phyloP scores from a whole-genome alignment of 2,797 vertebrate genomes.

The Decapterus maruadsi region DNA sequence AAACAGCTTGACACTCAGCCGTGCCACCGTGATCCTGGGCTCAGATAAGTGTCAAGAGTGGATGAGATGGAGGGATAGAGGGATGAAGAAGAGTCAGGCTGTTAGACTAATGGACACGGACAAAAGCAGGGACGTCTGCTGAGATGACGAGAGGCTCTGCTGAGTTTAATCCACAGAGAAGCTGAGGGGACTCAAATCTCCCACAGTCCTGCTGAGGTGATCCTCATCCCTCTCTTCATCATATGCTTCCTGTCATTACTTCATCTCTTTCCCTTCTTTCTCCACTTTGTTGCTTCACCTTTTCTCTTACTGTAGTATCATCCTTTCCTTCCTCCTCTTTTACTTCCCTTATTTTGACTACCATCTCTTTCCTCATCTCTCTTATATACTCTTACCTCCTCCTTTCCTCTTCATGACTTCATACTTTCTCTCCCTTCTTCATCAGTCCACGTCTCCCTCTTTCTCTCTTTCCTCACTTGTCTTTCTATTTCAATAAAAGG shows the following conservation, averaged over 20 bases:
- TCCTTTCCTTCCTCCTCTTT: neutral
- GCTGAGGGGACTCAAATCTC: slow-evolving; percentile 22
- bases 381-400: neutral
- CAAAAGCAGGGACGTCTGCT: slow-evolving; percentile 64
- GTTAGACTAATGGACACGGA: slow-evolving; percentile 67
- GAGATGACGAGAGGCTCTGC: slow-evolving; percentile 29
- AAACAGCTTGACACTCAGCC: slow-evolving; percentile 14
- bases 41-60: slow-evolving; percentile 55
- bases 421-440: neutral
- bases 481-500: neutral
- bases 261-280: neutral
- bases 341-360: neutral
- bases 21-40: slow-evolving; percentile 38
- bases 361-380: neutral
- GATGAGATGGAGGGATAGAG: slow-evolving; percentile 60
- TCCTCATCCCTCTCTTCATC: slow-evolving; percentile 12
- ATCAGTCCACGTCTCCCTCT: neutral
- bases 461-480: neutral
- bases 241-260: neutral
- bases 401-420: neutral
- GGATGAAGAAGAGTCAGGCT: slow-evolving; percentile 56
- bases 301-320: no score
- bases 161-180: slow-evolving; percentile 50
- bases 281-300: neutral
- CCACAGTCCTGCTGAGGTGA: slow-evolving; percentile 7